phyloP scores from a whole-genome alignment of 2,797 vertebrate species.

The Gadopsis marmoratus region DNA sequence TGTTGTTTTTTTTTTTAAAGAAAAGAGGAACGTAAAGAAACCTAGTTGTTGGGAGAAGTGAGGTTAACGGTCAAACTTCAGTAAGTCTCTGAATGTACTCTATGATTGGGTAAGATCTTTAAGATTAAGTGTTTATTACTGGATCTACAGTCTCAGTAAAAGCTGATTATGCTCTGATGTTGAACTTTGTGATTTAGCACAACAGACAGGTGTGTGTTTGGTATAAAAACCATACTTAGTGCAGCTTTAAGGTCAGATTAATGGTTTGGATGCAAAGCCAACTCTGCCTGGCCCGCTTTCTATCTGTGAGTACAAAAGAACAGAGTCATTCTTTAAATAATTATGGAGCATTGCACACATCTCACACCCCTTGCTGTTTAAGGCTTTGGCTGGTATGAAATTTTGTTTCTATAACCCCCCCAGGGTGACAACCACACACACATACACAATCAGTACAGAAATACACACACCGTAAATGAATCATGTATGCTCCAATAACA shows the following conservation, averaged over 20 bases:
- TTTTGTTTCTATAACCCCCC: constrained; percentile 50
- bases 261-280: background rate
- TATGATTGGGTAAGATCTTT: background rate
- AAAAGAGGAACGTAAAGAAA: background rate
- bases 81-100: background rate
- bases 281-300: background rate
- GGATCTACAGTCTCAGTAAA: constrained; percentile 1
- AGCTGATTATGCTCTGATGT: background rate
- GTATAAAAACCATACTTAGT: background rate
- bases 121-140: background rate
- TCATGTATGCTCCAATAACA: constrained; percentile 68
- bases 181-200: background rate
- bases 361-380: constrained; percentile 11
- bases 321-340: constrained; percentile 9
- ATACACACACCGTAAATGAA: constrained; percentile 58
- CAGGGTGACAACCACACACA: constrained; percentile 37
- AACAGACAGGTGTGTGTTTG: background rate
- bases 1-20: background rate
- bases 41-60: background rate
- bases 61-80: constrained; percentile 12
- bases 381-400: constrained; percentile 53
- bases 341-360: background rate
- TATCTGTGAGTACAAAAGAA: background rate
- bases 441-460: constrained; percentile 41
- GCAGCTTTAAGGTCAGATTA: constrained; percentile 4